A percentile compares a stretch with the other conserved stretches of the same genome.
phyloP scores from a whole-genome alignment of 2,888 invertebrate genomes.

The Anaspis maculata region DNA sequence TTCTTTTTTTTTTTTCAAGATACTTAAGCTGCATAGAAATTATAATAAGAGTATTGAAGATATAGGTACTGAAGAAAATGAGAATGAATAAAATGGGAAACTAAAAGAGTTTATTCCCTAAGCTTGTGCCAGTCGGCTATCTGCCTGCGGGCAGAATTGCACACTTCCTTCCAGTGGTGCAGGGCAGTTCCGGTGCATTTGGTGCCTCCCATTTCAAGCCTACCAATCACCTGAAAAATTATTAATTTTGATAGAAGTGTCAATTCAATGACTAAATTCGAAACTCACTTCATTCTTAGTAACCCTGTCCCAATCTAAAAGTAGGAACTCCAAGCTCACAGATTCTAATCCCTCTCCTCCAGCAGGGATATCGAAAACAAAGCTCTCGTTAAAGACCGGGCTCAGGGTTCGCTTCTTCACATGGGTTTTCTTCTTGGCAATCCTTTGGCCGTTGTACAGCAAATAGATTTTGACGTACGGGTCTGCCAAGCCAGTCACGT shows the following conservation, averaged over 20 bases:
- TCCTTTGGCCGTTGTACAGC: slow-evolving; percentile 92
- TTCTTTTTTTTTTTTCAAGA: no score
- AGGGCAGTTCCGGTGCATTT: slow-evolving; percentile 74
- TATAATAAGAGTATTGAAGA: no score
- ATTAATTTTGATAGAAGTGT: not conserved
- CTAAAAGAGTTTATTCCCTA: slow-evolving; percentile 72
- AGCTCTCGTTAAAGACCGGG: slow-evolving; percentile 98
- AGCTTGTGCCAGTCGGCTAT: slow-evolving; percentile 99
- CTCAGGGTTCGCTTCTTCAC: slow-evolving; percentile 96
- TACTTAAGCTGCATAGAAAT: no score
- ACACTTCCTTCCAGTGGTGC: slow-evolving; percentile 96
- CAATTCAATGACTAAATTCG: not conserved
- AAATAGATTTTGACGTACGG: slow-evolving; percentile 97
- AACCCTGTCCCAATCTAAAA: slow-evolving; percentile 95
- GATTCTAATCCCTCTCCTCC: slow-evolving; percentile 69
- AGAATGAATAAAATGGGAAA: no score
- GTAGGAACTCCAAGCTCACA: slow-evolving; percentile 78
- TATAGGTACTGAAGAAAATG: no score
- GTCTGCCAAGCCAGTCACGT: slow-evolving; percentile 94
- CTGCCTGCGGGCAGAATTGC: slow-evolving; percentile 93
- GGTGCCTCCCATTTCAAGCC: slow-evolving; percentile 82
- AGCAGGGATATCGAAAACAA: slow-evolving; percentile 90
- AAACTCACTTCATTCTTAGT: slow-evolving; percentile 87
- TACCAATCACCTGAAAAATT: slow-evolving; percentile 75
- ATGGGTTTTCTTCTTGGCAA: slow-evolving; percentile 98